Evolutionary conservation across 2,888 invertebrate genomes (phyloP), one percentile per base, ranked within the genome.

Genomic region (Eupithecia subfuscata): DNA sequence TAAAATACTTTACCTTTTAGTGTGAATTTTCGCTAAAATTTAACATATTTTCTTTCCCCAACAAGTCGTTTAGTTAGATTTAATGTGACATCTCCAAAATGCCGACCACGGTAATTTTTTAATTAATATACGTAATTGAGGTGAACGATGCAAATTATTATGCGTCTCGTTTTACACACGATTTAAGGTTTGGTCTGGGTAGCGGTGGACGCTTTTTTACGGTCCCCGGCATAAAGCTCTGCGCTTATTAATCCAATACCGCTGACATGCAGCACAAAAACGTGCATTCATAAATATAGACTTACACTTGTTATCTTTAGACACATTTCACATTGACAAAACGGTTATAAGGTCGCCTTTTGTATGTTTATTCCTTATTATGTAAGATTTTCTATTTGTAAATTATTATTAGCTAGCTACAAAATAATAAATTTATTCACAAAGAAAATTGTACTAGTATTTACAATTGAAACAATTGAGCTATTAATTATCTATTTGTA

Each of bases 81-180:
- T 77, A 77, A 75, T 72, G 75, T 48, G 77, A 75, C 77, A 68
- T 22, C 34, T 14, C 30, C 6, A 22, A n/a, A 60, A 71, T 77
- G 70, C 69, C 14, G 18, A 25, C 37, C 40, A 40, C 68, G 63
- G 74, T 77, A 74, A 76, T 77, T 75, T 77, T 78, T 78, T 74
- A 75, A 75, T 78, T 76, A 76, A 70, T 78, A 75, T 60, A 68
- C 52, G 74, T 74, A 75, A 78, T 78, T 78, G 71, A 73, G 71
- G 78, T 63, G 70, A 75, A 71, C 64, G 75, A 71, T 69, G 77
- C 75, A 75, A 77, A 78, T 74, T 75, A 75, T 75, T 74, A 70
- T 52, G 22, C 69, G 11, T 16, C 68, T 43, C 18, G 45, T 67
- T 7, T 67, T 60, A 56, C 67, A 56, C 64, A 30, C 34, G 34